Conservation (phyloP, 2,888 invertebrate genomes). For the Ornithoptera alexandrae region DNA sequence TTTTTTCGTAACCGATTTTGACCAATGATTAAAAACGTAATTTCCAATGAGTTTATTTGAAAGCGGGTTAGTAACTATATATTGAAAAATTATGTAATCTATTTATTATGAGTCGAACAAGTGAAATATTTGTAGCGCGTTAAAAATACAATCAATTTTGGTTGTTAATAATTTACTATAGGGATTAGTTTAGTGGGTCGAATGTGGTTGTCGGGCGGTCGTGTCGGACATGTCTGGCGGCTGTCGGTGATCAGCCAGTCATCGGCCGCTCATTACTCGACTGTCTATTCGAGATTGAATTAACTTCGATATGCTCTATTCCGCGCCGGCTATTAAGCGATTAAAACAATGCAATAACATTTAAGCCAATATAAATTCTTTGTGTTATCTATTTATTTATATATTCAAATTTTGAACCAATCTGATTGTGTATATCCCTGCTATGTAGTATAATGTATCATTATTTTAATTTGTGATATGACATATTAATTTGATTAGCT, state of each 20-base stretch:
- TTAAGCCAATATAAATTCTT: slow-evolving; percentile 21
- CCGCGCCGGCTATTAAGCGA: slow-evolving; percentile 57
- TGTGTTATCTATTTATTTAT: not conserved
- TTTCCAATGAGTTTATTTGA: slow-evolving; percentile 21
- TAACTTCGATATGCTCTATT: slow-evolving; percentile 61
- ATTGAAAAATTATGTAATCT: slow-evolving; percentile 23
- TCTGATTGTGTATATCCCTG: too few relatives aligned
- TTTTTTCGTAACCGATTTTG: not conserved
- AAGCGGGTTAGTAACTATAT: slow-evolving; percentile 13
- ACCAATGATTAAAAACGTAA: not conserved
- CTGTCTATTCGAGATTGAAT: slow-evolving; percentile 69
- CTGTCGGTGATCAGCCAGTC: slow-evolving; percentile 63
- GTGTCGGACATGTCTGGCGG: slow-evolving; percentile 40
- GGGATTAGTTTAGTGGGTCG: slow-evolving; percentile 49
- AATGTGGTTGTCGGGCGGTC: slow-evolving; percentile 52
- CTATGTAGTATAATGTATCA: not conserved
- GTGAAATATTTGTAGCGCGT: slow-evolving; percentile 15
- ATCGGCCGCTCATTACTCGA: slow-evolving; percentile 68
- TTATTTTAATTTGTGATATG: too few relatives aligned
- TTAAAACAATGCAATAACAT: slow-evolving; percentile 56
- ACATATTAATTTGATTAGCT: too few relatives aligned
- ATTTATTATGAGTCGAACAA: slow-evolving; percentile 23
- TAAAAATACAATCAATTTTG: slow-evolving; percentile 28
- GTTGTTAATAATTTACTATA: slow-evolving; percentile 40
- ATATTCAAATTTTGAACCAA: not conserved